Base-by-base conservation (phyloP, 2,113 vertebrate genomes). In the Rhizomys pruinosus region DNA sequence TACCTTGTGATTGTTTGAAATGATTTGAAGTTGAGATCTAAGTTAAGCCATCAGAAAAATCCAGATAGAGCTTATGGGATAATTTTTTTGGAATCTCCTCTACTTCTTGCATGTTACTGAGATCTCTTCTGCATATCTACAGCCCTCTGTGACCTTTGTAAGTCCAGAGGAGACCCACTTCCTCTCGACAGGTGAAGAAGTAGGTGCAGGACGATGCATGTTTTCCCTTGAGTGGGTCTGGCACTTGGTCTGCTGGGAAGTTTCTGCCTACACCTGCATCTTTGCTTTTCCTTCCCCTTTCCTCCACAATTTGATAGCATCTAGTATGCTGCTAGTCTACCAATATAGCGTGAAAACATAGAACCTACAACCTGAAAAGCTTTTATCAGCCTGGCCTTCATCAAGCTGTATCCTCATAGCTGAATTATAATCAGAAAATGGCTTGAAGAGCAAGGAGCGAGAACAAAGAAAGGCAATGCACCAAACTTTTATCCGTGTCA, bases 381-480 rank as follows among this genome's bases (percentile, higher is more conserved):
- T 37, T 93, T 95, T 93, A 87, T 92, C 42, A 90, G 47, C 6
- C 47, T 92, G 73, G 39, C 39, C 68, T 73, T 96, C 63, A 82
- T 59, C 47, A 69, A 5, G 19, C 57, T 34, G 22, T 79, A 16
- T 95, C 52, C 42, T 34, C 11, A 44, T 71, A 71, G 47, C 47
- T 72, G 92, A 68, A 81, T 92, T 90, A 12, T 64, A 85, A 88
- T 88, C 47, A 92, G 37, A 90, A 88, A 22, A 52, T 74, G 91
- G 74, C 93, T 82, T 78, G 90, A 94, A 95, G 84, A 87, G 5
- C 81, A 27, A 92, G 89, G 91, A 92, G 66, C 69, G 22, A 89
- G 92, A 94, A 94, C 94, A 96, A 92, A 95, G 95, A 93, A 82
- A 94, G 52, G 71, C 80, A 79, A 64, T 88, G 81, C 85, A 90